Percentiles rank a stretch among this genome's conserved stretches.
These are phyloP conservation scores for Troides oblongomaculatus DNA, from an alignment of 2,888 invertebrate species.

Conservation along the genomic window DNA sequence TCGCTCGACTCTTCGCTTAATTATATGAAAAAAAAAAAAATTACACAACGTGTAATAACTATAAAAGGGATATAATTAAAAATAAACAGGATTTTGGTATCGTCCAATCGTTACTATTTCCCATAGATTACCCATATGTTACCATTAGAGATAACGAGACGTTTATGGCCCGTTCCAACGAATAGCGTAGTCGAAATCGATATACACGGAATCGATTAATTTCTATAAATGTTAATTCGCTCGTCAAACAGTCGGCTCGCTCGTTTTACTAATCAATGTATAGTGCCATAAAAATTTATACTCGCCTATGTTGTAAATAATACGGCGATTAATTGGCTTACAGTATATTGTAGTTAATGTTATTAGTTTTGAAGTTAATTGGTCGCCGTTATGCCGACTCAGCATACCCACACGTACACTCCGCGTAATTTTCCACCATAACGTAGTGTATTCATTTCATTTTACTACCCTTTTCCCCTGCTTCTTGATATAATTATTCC, in stretches of 20 bases:
- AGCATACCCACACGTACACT: too few species aligned
- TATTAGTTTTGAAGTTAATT: conserved; percentile 62
- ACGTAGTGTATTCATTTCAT: too few species aligned
- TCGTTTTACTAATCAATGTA: conserved; percentile 75
- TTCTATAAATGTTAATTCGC: conserved; percentile 73
- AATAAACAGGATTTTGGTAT: conserved; percentile 60
- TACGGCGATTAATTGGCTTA: conserved; percentile 62
- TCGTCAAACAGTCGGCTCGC: conserved; percentile 69
- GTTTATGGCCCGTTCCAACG: conserved; percentile 65
- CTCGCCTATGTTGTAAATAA: conserved; percentile 59
- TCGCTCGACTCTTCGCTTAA: too few species aligned
- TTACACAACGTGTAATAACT: conserved; percentile 37
- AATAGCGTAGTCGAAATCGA: conserved; percentile 49
- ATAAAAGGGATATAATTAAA: conserved; percentile 51
- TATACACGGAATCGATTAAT: conserved; percentile 73
- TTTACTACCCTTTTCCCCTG: too few species aligned
- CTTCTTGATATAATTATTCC: too few species aligned
- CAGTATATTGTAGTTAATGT: conserved; percentile 48
- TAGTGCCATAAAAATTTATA: conserved; percentile 68
- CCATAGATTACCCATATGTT: conserved; percentile 66
- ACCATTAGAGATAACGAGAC: conserved; percentile 73
- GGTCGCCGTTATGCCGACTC: conserved; percentile 35
- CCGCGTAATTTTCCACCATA: too few species aligned
- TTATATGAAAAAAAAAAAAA: conserved; percentile 27
- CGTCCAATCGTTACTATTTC: conserved; percentile 52